Conservation (phyloP, 2,113 vertebrate genomes). For the Sprattus sprattus region DNA sequence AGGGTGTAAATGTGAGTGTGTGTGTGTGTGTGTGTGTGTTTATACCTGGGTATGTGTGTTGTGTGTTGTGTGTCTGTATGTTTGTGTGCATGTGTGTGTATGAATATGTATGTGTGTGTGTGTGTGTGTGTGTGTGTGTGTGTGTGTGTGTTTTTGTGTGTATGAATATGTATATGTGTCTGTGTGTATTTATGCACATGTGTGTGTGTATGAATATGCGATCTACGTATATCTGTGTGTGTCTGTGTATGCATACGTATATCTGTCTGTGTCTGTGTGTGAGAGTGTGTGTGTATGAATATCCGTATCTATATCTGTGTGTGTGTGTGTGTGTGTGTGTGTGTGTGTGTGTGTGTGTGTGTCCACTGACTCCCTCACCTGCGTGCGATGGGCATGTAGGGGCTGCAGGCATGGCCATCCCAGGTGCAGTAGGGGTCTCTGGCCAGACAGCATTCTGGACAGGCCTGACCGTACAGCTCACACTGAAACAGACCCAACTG, state of each 20-base stretch:
- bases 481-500: constrained; percentile 78
- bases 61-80: not conserved
- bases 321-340: not conserved
- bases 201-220: not conserved
- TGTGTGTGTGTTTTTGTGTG: not conserved
- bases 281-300: not conserved
- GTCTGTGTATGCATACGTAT: not conserved
- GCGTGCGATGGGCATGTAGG: constrained; percentile 71
- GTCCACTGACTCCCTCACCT: constrained; percentile 53
- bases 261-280: not conserved
- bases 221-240: not conserved
- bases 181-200: constrained; percentile 4
- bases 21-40: too few species aligned
- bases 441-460: constrained; percentile 78
- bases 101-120: too few species aligned
- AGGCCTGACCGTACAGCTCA: constrained; percentile 77
- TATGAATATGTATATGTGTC: not conserved
- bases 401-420: constrained; percentile 79
- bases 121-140: too few species aligned
- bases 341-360: not conserved
- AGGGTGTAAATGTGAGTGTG: not conserved
- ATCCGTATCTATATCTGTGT: too few species aligned
- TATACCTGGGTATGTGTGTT: too few species aligned
- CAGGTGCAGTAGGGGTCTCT: constrained; percentile 80
- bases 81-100: constrained; percentile 4